Percentiles rank a stretch among this genome's conserved stretches.
Conservation (phyloP, 2,888 invertebrate genomes). For the Theristus sp. region DNA sequence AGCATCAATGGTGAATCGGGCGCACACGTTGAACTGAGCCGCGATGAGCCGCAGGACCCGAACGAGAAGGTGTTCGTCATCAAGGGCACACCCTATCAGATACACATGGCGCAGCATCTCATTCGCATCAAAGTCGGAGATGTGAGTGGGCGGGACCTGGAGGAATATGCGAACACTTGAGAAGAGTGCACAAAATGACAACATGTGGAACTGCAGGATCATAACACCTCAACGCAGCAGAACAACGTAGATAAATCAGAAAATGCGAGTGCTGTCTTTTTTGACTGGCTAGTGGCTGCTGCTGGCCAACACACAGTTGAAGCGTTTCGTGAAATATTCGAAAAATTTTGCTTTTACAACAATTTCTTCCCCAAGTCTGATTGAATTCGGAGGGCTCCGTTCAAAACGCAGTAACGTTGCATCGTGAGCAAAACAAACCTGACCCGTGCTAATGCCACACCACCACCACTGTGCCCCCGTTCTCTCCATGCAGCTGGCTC, state of each 20-base stretch:
- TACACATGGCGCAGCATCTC: constrained; percentile 82
- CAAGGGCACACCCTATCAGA: constrained; percentile 74
- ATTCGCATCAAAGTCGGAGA: constrained; percentile 77
- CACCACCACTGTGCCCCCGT: no score
- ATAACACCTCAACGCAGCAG: no score
- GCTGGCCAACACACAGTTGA: no score
- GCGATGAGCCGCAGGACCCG: constrained; percentile 51
- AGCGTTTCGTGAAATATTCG: no score
- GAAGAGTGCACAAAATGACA: no score
- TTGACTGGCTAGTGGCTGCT: not conserved
- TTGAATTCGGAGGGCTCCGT: not conserved
- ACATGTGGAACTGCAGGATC: no score
- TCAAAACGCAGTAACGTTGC: not conserved
- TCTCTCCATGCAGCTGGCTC: not conserved
- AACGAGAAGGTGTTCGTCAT: constrained; percentile 79
- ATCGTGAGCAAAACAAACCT: no score
- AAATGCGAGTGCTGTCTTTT: no score
- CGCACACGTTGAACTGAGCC: constrained; percentile 87
- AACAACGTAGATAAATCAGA: no score
- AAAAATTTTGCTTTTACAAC: no score
- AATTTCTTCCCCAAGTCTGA: no score
- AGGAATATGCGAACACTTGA: not conserved
- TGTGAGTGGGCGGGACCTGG: not conserved
- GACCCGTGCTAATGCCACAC: no score
- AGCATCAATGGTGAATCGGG: constrained; percentile 73